Conservation (phyloP, 2,113 vertebrate species). For the Piprites chloris region DNA sequence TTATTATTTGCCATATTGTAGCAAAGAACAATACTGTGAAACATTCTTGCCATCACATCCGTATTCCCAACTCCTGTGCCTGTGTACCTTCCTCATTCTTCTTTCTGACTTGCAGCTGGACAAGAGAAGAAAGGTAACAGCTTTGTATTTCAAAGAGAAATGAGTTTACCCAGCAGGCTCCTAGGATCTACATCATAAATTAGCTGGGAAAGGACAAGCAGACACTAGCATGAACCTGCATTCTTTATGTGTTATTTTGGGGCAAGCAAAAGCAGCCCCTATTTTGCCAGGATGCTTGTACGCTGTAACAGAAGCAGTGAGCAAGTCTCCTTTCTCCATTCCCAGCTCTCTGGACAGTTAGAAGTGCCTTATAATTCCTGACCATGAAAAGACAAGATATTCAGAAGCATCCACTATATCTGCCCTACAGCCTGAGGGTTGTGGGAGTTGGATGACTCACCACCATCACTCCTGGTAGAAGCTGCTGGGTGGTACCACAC, state of each 20-base stretch:
- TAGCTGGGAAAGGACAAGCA: background rate
- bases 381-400: background rate
- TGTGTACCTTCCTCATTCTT: background rate
- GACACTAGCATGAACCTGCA: background rate
- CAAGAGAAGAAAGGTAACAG: background rate
- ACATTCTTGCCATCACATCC: background rate
- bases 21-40: background rate
- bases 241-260: background rate
- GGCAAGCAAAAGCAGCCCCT: background rate
- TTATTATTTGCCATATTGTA: background rate
- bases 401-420: background rate
- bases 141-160: background rate
- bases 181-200: background rate
- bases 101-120: background rate
- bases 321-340: background rate
- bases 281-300: background rate
- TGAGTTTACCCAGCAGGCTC: rapidly evolving
- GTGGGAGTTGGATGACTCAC: too few species aligned
- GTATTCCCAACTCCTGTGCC: background rate
- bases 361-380: background rate
- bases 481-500: background rate
- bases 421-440: background rate
- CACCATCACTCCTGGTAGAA: background rate
- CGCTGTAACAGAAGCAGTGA: background rate
- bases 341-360: background rate